Evolutionary conservation across 2,113 vertebrate species (phyloP).

Genomic region (Xiphophorus maculatus): DNA sequence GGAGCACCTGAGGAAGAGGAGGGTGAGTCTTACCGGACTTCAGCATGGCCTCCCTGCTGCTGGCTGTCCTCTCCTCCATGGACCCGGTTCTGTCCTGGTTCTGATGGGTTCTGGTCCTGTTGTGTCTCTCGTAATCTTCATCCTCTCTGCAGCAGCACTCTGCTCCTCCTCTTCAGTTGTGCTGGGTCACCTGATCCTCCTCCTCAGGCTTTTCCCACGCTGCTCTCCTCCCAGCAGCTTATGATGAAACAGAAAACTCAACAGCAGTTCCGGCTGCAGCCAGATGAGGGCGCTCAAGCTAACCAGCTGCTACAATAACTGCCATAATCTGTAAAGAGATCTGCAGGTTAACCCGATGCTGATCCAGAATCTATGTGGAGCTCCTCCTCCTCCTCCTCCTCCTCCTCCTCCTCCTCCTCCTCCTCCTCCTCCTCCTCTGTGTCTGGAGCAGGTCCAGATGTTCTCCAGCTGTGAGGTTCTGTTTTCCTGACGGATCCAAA

Average conservation of each 20-base stretch:
- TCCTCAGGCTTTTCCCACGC: constrained; percentile 17
- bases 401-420: no score
- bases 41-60: constrained; percentile 16
- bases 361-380: not conserved
- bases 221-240: not conserved
- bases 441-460: not conserved
- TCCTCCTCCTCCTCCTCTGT: not conserved
- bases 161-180: constrained; percentile 10
- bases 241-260: not conserved
- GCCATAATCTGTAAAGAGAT: not conserved
- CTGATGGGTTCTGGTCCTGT: constrained; percentile 1
- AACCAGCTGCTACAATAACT: not conserved
- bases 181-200: constrained; percentile 40
- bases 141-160: not conserved
- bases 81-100: not conserved
- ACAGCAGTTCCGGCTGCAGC: not conserved
- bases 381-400: not conserved
- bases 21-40: constrained; percentile 51
- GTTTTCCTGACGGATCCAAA: not conserved
- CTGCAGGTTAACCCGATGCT: not conserved
- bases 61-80: constrained; percentile 18
- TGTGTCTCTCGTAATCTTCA: constrained; percentile 8
- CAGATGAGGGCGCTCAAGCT: not conserved
- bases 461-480: not conserved
- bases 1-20: not conserved